Evolutionary conservation across 2,797 vertebrate species (phyloP), one percentile per base, ranked within the genome.

Genomic region (Scleropages formosus): DNA sequence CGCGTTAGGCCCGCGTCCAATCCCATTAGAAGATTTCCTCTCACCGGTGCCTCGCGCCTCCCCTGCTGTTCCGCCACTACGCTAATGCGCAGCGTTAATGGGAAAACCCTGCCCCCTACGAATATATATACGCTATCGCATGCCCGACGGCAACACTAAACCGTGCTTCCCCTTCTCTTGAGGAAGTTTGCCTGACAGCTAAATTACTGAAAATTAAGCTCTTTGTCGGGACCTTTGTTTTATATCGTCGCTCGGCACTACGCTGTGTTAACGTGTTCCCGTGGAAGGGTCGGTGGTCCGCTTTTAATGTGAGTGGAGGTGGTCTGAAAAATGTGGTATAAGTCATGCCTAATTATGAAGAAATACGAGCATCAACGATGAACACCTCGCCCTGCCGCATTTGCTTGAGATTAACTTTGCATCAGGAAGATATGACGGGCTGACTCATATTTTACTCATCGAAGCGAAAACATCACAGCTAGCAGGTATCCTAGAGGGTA

Each of bases 1-100:
- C 75, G 75, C 74, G 76, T 81, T 80, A 73, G 71, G 80, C 83
- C 70, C 77, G 62, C 76, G 77, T 84, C 82, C 82, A 84, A 76
- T 75, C 71, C 75, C 71, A 77, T 81, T 80, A 82, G 77, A 68
- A 72, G 44, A 56, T 67, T 62, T 68, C 51, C 71, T 68, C 77
- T 58, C 26, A 53, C 44, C 20, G 61, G n/a, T 15, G 9, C 39
- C 72, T 74, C 61, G 60, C 60, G n/a, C 72, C 31, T 49, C 44
- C 22, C 59, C 59, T n/a, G 22, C 58, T 62, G 20, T 24, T 18
- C 44, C 20, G 4, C 60, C 46, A 47, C 46, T 49, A 26, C 46
- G 13, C 20, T 44, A 44, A 26, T 3, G 13, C 18, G n/a, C n/a
- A 20, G 39, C 65, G 22, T 68, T 20, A 46, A 49, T 68, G 39